phyloP scores from a whole-genome alignment of 92 coral and sea anemone species.

The Bergia puertoricense region DNA sequence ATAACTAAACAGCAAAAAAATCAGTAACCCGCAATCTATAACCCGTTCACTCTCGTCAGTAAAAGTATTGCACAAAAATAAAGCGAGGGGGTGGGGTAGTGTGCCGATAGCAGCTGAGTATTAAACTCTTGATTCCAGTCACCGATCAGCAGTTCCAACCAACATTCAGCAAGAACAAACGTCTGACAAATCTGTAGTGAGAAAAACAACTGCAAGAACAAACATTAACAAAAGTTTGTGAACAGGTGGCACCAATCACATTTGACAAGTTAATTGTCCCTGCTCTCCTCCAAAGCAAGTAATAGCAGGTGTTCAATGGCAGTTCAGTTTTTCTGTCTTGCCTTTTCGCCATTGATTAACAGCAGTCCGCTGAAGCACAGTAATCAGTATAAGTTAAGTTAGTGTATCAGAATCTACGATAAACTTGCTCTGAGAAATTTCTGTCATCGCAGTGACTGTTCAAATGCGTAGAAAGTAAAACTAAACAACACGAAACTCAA shows the following conservation, averaged over 20 bases:
- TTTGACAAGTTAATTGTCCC: background rate
- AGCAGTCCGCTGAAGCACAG: constrained; percentile 1
- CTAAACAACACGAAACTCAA: too few relatives aligned
- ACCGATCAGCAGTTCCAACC: background rate
- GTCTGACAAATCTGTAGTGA: background rate
- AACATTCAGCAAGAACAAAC: background rate
- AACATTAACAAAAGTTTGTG: background rate
- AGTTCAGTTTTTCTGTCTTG: background rate
- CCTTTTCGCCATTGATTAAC: background rate
- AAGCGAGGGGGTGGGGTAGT: background rate
- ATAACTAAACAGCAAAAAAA: too few relatives aligned
- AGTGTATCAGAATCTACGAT: too few relatives aligned
- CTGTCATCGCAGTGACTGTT: too few relatives aligned
- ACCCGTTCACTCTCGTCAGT: background rate
- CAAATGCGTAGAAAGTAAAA: too few relatives aligned
- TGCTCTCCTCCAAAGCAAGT: background rate
- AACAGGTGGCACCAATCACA: background rate
- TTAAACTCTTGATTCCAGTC: constrained; percentile 24
- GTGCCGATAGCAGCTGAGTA: background rate
- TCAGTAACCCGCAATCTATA: background rate
- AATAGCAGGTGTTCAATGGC: background rate
- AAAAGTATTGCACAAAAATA: background rate
- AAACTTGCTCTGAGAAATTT: background rate
- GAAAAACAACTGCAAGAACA: background rate
- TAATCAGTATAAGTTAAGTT: too few relatives aligned